Evolutionary conservation across 2,113 vertebrate genomes (phyloP).

Genomic region (Myanophis thanlyinensis): DNA sequence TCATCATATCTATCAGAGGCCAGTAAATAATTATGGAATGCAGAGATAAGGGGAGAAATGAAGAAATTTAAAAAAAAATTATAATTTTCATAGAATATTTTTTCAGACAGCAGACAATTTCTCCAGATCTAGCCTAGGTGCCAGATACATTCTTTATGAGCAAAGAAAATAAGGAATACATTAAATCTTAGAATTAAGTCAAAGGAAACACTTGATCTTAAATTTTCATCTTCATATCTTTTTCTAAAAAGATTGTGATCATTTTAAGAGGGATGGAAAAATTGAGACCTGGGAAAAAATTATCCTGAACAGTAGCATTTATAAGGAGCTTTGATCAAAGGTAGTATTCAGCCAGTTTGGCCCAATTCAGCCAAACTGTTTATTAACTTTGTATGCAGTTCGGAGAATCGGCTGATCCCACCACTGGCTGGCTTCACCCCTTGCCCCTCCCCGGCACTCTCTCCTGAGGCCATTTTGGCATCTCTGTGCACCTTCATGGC

Average conservation of each 20-base stretch:
- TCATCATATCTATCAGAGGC: not conserved
- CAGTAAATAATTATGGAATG: not conserved
- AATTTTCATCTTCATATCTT: not conserved
- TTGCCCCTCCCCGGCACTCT: too few species aligned
- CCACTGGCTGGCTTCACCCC: too few species aligned
- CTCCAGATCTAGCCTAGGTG: not conserved
- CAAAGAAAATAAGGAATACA: not conserved
- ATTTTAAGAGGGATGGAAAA: not conserved
- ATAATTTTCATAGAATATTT: not conserved
- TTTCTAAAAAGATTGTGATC: not conserved
- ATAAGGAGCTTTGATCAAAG: too few species aligned
- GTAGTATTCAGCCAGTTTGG: too few species aligned
- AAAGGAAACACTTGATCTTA: not conserved
- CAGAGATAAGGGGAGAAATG: not conserved
- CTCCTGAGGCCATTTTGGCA: too few species aligned
- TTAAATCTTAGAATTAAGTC: not conserved
- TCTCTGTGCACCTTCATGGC: too few species aligned
- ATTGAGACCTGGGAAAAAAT: not conserved
- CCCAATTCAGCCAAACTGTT: too few species aligned
- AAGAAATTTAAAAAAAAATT: not conserved
- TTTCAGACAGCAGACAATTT: too few species aligned
- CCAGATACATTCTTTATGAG: not conserved
- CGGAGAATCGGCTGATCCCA: too few species aligned
- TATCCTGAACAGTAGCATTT: not conserved
- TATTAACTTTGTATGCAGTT: too few species aligned